Evolutionary conservation across 2,113 vertebrate genomes (phyloP), one percentile per base, ranked within the genome.

Genomic region (Phalacrocorax brasilianus): DNA sequence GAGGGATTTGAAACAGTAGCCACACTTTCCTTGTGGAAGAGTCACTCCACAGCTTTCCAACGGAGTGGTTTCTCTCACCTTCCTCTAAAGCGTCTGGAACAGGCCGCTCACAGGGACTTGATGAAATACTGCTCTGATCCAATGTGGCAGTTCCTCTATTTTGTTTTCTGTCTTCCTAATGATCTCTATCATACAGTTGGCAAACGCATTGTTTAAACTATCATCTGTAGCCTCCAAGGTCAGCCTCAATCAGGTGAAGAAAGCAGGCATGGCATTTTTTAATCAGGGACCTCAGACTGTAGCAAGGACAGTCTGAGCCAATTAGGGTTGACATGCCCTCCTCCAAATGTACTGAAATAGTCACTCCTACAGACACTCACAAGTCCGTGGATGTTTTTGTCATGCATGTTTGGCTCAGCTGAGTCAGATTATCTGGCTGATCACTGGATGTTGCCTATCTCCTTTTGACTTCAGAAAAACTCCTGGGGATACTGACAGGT

Each of bases 291-390:
- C n/a, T 45, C 58, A 42, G 33, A 28, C 14, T 3, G 10, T 5
- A 73, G 10, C 56, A 55, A 82, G 49, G 47, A 50, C 42, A 45
- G 22, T 21, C 15, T 18, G 67, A 56, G 11, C 13, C 14, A 2
- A 1, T 33, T 19, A 21, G 0, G 1, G 17, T 5, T 77, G 73
- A 38, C 42, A 6, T 7, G 6, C n/a, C 19, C 14, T 47, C 42
- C 30, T 55, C 52, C 47, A 56, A 35, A 42, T 5, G 12, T 24
- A 28, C 58, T 12, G 63, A 45, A 62, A 65, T 4, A 3, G 38
- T 52, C 82, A 15, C 22, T 12, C 30, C 32, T 23, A 16, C 58
- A n/a, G 67, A 26, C 28, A 11, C 38, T 5, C 14, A 47, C 38
- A 38, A 38, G 4, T 14, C 27, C 50, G 55, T 0, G 0, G 3